Evolutionary conservation across 2,113 vertebrate species (phyloP).

Genomic region (Kryptolebias marmoratus): DNA sequence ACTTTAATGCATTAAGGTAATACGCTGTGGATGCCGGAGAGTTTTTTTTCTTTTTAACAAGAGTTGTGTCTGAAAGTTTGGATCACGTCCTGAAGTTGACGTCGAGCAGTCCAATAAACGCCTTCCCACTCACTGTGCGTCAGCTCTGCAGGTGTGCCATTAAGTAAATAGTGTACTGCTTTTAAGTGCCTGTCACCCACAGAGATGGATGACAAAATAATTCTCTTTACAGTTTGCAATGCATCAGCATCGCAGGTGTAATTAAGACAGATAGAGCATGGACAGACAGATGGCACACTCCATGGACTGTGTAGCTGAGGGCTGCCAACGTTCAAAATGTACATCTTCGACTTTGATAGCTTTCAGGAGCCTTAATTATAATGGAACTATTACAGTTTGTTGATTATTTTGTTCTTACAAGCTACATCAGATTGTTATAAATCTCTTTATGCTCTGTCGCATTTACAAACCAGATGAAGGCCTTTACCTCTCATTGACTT

Average conservation of each 20-base stretch:
- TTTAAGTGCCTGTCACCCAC: constrained; percentile 57
- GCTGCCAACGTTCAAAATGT: constrained; percentile 8
- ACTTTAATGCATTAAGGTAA: constrained; percentile 77
- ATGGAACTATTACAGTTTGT: neutral
- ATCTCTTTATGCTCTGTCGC: neutral
- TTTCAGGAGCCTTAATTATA: neutral
- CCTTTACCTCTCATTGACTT: neutral
- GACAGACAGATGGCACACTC: constrained; percentile 39
- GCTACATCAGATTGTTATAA: neutral
- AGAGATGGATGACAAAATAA: constrained; percentile 68
- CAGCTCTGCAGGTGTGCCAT: constrained; percentile 64
- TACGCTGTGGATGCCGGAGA: constrained; percentile 38
- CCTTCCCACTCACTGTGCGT: constrained; percentile 39
- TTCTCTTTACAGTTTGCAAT: constrained; percentile 49
- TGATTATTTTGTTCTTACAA: neutral
- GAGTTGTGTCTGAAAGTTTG: constrained; percentile 65
- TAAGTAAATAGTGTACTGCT: constrained; percentile 58
- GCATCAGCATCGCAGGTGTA: constrained; percentile 36
- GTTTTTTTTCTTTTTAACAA: constrained; percentile 65
- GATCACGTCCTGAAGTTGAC: constrained; percentile 63
- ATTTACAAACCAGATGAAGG: neutral
- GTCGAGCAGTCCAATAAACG: constrained; percentile 69
- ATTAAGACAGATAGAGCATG: constrained; percentile 42
- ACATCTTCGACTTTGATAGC: constrained; percentile 4
- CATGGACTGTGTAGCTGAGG: constrained; percentile 3